These are phyloP conservation scores for Aurelia sp. DNA, from an alignment of 30 jellyfish, hydroid and myxozoan species.

Conservation along the genomic window DNA sequence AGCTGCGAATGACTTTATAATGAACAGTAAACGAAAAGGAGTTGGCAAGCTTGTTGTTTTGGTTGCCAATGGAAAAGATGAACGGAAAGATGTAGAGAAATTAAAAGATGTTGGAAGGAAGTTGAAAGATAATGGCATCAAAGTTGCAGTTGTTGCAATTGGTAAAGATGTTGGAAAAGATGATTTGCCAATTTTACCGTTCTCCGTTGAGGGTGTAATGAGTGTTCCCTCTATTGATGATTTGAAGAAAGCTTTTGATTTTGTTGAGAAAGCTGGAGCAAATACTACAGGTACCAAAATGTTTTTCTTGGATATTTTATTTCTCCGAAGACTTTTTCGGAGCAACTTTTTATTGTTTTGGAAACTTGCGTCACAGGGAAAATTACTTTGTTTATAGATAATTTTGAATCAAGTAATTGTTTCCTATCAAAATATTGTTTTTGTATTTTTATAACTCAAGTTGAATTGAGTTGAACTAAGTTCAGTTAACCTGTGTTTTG, in stretches of 20 bases:
- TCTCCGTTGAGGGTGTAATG: not conserved
- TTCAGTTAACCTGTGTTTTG: too few species aligned
- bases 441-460: too few species aligned
- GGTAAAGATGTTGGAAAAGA: slow-evolving; percentile 47
- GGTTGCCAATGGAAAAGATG: slow-evolving; percentile 57
- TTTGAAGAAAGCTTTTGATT: slow-evolving; percentile 15
- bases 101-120: not conserved
- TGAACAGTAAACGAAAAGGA: slow-evolving; percentile 13
- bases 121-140: slow-evolving; percentile 36
- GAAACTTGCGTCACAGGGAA: too few species aligned
- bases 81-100: slow-evolving; percentile 7
- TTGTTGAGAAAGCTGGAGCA: slow-evolving; percentile 58
- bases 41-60: slow-evolving; percentile 60
- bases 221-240: slow-evolving; percentile 1
- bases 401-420: too few species aligned
- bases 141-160: slow-evolving; percentile 54
- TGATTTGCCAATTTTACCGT: not conserved
- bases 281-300: slow-evolving; percentile 38
- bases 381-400: too few species aligned
- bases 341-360: not conserved
- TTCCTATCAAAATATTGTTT: too few species aligned
- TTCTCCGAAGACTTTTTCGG: not conserved
- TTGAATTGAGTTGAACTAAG: too few species aligned
- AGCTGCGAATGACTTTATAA: slow-evolving; percentile 1
- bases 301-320: not conserved